Evolutionary conservation across 1,140 invertebrate species (phyloP).

Genomic region (Microplitis mediator): DNA sequence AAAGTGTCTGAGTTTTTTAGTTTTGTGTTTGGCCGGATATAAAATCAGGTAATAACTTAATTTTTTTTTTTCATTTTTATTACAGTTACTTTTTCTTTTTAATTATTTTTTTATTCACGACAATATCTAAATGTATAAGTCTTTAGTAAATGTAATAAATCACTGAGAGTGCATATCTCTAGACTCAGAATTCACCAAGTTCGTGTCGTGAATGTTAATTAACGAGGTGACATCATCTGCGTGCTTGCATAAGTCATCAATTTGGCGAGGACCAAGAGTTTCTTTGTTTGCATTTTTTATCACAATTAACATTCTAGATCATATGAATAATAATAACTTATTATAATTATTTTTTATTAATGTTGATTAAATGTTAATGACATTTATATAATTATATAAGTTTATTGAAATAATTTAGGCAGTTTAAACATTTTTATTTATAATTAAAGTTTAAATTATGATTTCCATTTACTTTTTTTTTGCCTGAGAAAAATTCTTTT

Average conservation of each 20-base stretch:
- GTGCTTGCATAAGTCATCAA: conserved; percentile 5
- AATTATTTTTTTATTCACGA: neutral
- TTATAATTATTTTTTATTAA: neutral
- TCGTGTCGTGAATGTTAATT: conserved; percentile 16
- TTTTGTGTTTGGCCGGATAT: neutral
- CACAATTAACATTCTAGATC: neutral
- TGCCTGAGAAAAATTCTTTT: too few relatives aligned
- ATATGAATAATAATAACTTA: neutral
- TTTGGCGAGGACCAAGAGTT: neutral
- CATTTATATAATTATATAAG: too few relatives aligned
- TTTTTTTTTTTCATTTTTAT: neutral
- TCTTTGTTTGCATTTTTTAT: conserved; percentile 15
- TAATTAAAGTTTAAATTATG: too few relatives aligned
- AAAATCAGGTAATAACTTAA: neutral
- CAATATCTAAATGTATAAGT: neutral
- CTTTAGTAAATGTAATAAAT: conserved; percentile 11
- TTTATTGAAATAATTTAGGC: too few relatives aligned
- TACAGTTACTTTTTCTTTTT: neutral
- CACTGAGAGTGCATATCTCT: conserved; percentile 11
- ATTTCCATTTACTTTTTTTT: too few relatives aligned
- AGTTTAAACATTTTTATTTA: too few relatives aligned
- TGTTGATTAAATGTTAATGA: too few relatives aligned
- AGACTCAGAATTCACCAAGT: conserved; percentile 17
- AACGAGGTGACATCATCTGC: conserved; percentile 8
- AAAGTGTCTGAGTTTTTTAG: neutral